Conservation (phyloP, 2,113 vertebrate species). For the Urocolius indicus region DNA sequence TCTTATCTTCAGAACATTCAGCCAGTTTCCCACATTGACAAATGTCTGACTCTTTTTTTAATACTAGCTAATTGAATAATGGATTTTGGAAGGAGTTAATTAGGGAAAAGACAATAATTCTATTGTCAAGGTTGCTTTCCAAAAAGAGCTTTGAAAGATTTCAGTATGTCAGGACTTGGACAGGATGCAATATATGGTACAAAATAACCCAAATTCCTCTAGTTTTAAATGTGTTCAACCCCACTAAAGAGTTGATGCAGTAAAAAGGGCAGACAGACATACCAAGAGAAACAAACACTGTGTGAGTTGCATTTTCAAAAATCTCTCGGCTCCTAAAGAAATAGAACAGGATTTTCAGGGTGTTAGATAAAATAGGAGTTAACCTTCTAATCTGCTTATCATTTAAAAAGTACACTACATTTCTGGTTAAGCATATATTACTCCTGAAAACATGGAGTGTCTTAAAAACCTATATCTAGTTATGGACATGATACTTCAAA, state of each 20-base stretch:
- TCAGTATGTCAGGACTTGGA: not conserved
- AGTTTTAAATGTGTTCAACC: not conserved
- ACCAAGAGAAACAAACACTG: not conserved
- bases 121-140: not conserved
- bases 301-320: not conserved
- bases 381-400: slow-evolving; percentile 22
- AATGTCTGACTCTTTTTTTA: slow-evolving; percentile 40
- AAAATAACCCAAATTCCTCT: not conserved
- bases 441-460: not conserved
- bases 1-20: slow-evolving; percentile 30
- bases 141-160: not conserved
- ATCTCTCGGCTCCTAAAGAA: not conserved
- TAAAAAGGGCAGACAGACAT: not conserved
- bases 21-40: not conserved
- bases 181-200: not conserved
- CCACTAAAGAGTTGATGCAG: not conserved
- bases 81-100: slow-evolving; percentile 34
- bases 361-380: not conserved
- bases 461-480: not conserved
- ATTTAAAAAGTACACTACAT: not conserved
- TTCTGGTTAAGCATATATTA: not conserved
- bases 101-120: slow-evolving; percentile 26
- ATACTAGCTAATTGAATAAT: slow-evolving; percentile 37
- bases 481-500: not conserved
- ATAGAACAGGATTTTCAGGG: not conserved